Evolutionary conservation across 2,797 vertebrate genomes (phyloP), one percentile per base, ranked within the genome.

Genomic region (Acropternis orthonyx): DNA sequence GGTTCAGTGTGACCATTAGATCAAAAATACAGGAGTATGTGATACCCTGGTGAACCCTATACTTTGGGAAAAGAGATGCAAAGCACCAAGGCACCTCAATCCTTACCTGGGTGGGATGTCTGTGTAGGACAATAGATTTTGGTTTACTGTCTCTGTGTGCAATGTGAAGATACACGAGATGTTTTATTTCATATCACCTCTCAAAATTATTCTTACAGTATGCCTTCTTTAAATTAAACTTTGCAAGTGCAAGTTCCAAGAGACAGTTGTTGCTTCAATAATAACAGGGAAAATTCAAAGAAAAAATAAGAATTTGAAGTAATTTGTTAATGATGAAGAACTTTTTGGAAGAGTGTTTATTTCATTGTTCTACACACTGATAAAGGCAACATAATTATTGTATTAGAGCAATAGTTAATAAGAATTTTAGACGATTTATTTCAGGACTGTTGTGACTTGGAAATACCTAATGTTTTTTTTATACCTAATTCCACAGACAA

Each of bases 1-100:
- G 5, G 8, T 77, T 81, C 12, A 12, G 7, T 56, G 15, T 14
- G 14, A 12, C 9, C 9, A 22, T 55, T 48, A 32, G 12, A 41
- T 18, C 0, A 77, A 56, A 55, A 66, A 44, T 7, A n/a, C 0
- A 6, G 21, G 24, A 22, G 44, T 56, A 10, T 2, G 21, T 37
- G 34, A 20, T 46, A n/a, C 20, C 3, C 12, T 61, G 30, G 18
- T 21, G 8, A 17, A 8, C 12, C 11, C 3, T 18, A 19, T 14
- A 34, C 2, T 58, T 74, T 36, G 10, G 21, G 8, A 58, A 71
- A 88, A 67, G 37, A 61, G 15, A 32, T 41, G 7, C 9, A n/a
- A 58, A 34, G 9, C 30, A 37, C 1, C 12, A 69, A 48, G 41
- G 13, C 19, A 36, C 7, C 10, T 51, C 39, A 54, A 58, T 26